A percentile compares a stretch with the other conserved stretches of the same genome.
Evolutionary conservation across 2,797 vertebrate species (phyloP).

Genomic region (Alosa sapidissima): DNA sequence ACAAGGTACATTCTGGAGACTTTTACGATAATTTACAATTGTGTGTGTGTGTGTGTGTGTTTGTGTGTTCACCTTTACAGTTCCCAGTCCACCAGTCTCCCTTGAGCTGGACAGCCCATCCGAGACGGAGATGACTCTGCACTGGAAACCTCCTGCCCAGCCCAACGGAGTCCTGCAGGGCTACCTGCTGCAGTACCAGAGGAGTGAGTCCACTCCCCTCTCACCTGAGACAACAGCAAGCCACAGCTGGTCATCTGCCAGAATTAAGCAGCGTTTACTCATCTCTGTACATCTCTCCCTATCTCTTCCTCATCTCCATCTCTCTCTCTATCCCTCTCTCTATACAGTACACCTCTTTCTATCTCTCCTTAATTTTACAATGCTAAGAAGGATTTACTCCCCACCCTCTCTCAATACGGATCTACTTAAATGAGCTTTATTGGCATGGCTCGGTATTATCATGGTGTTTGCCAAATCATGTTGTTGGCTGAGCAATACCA

Average conservation of each 20-base stretch:
- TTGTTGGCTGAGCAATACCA: not conserved
- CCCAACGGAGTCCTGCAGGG: constrained; percentile 79
- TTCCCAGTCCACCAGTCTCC: constrained; percentile 76
- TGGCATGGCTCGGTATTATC: not conserved
- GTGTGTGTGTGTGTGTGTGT: not conserved
- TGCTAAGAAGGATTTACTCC: not conserved
- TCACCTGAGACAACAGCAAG: not conserved
- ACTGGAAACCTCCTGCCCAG: constrained; percentile 77
- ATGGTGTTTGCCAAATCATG: not conserved
- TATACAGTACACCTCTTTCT: not conserved
- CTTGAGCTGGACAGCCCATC: constrained; percentile 79
- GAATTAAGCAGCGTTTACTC: not conserved
- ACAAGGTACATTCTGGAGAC: not conserved
- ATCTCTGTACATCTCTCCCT: not conserved
- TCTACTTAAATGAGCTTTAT: constrained; percentile 1
- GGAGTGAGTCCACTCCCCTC: constrained; percentile 62
- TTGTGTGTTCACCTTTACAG: constrained; percentile 59
- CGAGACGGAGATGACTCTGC: constrained; percentile 79
- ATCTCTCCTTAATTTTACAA: constrained; percentile 16
- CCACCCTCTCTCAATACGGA: not conserved
- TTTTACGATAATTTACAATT: not conserved
- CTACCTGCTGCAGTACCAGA: constrained; percentile 79
- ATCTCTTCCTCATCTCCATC: not conserved
- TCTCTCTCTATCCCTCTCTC: not conserved
- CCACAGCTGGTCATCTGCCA: not conserved